These are phyloP conservation scores for Brachypodius melanocephalos DNA, from an alignment of 2,113 vertebrate genomes.

Conservation along the genomic window DNA sequence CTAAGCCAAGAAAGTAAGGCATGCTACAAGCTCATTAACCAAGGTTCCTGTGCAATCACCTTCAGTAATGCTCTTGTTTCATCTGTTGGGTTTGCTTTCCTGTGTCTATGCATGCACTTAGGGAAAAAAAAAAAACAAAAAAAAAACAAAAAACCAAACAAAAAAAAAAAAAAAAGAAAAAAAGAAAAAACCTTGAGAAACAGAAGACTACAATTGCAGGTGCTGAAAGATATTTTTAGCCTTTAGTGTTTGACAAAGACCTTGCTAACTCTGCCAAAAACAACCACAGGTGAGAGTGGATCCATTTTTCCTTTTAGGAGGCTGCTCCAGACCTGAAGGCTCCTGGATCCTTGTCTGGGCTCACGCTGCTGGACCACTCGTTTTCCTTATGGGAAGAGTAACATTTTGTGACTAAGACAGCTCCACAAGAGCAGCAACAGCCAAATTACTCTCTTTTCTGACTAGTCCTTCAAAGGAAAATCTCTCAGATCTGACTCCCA, in stretches of 20 bases:
- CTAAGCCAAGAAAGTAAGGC: background rate
- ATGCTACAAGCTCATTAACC: background rate
- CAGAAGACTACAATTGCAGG: background rate
- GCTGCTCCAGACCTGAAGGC: background rate
- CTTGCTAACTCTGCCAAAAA: background rate
- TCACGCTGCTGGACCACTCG: fast-evolving
- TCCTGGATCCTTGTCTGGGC: background rate
- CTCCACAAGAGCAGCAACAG: background rate
- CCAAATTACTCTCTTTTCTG: background rate
- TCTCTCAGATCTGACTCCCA: background rate
- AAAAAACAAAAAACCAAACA: no score
- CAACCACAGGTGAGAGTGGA: background rate
- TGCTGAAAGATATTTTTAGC: background rate
- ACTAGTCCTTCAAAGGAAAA: background rate
- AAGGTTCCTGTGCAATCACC: background rate
- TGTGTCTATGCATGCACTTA: background rate
- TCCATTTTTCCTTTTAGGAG: background rate
- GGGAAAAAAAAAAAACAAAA: background rate
- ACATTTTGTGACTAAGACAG: conserved; percentile 5
- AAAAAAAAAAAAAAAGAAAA: background rate
- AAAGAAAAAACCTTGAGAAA: background rate
- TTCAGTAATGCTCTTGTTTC: background rate
- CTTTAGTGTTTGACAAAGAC: background rate
- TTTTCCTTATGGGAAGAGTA: background rate
- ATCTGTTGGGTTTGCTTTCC: background rate